phyloP scores from a whole-genome alignment of 2,797 vertebrate species.

The Natrix natrix region DNA sequence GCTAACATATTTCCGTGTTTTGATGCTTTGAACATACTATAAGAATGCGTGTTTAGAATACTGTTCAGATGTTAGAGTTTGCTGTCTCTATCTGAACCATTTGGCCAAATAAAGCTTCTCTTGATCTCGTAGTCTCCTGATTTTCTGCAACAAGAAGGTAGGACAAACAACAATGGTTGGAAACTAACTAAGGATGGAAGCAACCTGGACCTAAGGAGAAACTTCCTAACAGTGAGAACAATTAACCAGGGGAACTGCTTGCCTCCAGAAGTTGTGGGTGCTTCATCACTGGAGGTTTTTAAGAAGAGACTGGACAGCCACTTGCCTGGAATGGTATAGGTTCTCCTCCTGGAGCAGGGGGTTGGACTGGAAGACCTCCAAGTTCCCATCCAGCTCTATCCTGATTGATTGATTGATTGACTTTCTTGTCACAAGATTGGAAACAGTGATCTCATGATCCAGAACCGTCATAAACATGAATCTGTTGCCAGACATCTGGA shows the following conservation, averaged over 20 bases:
- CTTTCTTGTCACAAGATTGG: neutral
- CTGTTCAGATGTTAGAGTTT: too few species aligned
- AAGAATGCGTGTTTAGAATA: too few species aligned
- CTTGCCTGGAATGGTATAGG: neutral
- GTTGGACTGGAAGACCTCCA: neutral
- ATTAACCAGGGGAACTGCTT: neutral
- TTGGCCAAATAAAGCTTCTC: too few species aligned
- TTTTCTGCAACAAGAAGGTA: too few species aligned
- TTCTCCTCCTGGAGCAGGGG: neutral
- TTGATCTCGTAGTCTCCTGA: too few species aligned
- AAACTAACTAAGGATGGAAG: too few species aligned
- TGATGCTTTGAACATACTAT: too few species aligned
- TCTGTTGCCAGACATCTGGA: neutral
- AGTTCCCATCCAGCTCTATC: neutral
- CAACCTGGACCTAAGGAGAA: too few species aligned
- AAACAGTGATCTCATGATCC: neutral
- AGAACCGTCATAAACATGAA: neutral
- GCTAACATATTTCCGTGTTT: too few species aligned
- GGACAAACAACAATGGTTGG: too few species aligned
- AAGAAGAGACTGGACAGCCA: neutral
- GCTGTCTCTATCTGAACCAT: too few species aligned
- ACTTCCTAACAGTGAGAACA: too few species aligned
- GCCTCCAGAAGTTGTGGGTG: neutral
- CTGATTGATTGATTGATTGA: neutral
- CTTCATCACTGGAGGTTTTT: neutral